These are phyloP conservation scores for Arrhopalites spinosus DNA, from an alignment of 2,888 invertebrate species.

Conservation along the genomic window DNA sequence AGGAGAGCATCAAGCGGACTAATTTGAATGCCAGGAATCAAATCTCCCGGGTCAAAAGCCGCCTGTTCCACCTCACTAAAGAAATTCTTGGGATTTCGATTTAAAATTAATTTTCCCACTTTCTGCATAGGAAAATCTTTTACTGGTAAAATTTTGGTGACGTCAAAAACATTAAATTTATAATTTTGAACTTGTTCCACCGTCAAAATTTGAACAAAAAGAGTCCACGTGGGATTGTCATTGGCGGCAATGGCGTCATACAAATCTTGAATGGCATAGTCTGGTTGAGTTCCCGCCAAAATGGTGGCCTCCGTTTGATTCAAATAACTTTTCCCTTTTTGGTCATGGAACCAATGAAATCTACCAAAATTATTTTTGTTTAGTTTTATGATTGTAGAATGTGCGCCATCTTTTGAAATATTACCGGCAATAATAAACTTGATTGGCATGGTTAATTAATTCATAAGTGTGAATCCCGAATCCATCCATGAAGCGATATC, in stretches of 20 bases:
- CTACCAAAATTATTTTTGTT: no score
- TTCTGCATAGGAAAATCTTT: conserved; percentile 83
- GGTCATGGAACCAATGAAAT: no score
- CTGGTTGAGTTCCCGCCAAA: no score
- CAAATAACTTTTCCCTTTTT: no score
- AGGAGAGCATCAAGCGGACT: conserved; percentile 89
- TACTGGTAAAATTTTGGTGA: conserved; percentile 79
- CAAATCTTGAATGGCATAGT: conserved; percentile 46
- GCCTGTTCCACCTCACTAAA: conserved; percentile 92
- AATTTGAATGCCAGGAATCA: conserved; percentile 91
- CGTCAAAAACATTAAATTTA: conserved; percentile 62
- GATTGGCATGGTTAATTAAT: no score
- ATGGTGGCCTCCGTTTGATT: no score
- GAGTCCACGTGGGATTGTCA: conserved; percentile 61
- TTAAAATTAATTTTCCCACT: conserved; percentile 82
- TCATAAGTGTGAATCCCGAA: no score
- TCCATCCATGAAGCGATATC: no score
- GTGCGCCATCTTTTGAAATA: no score
- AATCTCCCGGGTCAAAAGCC: conserved; percentile 86
- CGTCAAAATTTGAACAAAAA: conserved; percentile 62
- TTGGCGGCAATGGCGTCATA: conserved; percentile 60
- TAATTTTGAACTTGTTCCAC: conserved; percentile 59
- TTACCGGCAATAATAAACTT: no score
- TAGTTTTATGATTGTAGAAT: no score
- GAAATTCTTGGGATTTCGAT: conserved; percentile 89